Evolutionary conservation across 2,888 invertebrate genomes (phyloP).

Genomic region (Leucophenga montana): DNA sequence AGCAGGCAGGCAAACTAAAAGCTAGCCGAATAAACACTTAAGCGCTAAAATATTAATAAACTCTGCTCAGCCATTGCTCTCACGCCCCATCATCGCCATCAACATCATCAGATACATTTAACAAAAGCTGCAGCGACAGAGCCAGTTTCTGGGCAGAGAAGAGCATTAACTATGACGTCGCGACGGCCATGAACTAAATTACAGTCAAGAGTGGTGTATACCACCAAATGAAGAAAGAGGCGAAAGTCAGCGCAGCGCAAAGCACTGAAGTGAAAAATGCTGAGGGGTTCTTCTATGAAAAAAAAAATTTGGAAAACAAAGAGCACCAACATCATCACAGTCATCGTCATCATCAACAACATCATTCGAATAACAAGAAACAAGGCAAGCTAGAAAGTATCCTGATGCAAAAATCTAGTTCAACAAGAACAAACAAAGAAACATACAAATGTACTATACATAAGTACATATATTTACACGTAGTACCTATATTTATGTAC

Average conservation of each 20-base stretch:
- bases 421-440: conserved; percentile 23
- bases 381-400: background rate
- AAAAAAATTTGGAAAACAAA: conserved; percentile 8
- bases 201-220: conserved; percentile 57
- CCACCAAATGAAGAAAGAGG: conserved; percentile 16
- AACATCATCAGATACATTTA: conserved; percentile 21
- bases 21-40: conserved; percentile 14
- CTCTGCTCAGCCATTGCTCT: background rate
- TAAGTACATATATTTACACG: background rate
- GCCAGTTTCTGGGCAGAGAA: conserved; percentile 8
- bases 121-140: conserved; percentile 34
- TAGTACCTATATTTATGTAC: no score
- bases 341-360: background rate
- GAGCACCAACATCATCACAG: conserved; percentile 29
- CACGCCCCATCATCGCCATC: conserved; percentile 16
- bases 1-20: conserved; percentile 1
- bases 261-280: conserved; percentile 35
- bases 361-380: background rate
- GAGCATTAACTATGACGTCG: conserved; percentile 55
- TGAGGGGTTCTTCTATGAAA: conserved; percentile 5
- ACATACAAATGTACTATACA: conserved; percentile 16
- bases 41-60: conserved; percentile 56
- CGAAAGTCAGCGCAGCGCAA: conserved; percentile 34
- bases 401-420: conserved; percentile 27
- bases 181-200: conserved; percentile 61